These are phyloP conservation scores for Pediacus dermestoides DNA, from an alignment of 2,888 invertebrate genomes.

Conservation along the genomic window DNA sequence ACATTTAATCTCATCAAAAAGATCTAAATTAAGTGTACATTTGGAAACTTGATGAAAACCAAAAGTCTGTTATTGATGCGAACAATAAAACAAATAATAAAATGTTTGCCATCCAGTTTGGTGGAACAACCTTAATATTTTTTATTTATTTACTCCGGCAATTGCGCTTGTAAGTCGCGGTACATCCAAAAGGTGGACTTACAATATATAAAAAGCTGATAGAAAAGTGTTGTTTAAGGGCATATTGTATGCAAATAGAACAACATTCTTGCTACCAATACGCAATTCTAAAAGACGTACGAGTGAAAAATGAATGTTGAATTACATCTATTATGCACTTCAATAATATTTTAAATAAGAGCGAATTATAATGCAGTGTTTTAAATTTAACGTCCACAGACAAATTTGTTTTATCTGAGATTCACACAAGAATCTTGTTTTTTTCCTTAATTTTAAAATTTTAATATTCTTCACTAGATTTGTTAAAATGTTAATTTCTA, in stretches of 20 bases:
- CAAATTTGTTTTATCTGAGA: neutral
- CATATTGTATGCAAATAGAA: slow-evolving; percentile 46
- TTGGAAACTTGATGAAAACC: too few relatives aligned
- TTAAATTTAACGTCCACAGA: neutral
- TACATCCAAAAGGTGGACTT: slow-evolving; percentile 21
- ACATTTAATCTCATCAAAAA: slow-evolving; percentile 8
- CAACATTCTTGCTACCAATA: slow-evolving; percentile 41
- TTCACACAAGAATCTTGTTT: too few relatives aligned
- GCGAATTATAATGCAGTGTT: neutral
- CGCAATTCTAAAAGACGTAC: slow-evolving; percentile 14
- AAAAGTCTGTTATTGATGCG: too few relatives aligned
- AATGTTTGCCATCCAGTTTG: neutral
- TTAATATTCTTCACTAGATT: too few relatives aligned
- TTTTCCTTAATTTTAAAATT: too few relatives aligned
- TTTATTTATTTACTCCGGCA: slow-evolving; percentile 13
- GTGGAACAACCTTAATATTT: too few relatives aligned
- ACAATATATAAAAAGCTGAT: slow-evolving; percentile 35
- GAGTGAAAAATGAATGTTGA: slow-evolving; percentile 13
- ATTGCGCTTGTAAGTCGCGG: slow-evolving; percentile 15
- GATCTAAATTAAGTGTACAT: slow-evolving; percentile 10
- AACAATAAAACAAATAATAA: neutral
- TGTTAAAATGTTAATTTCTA: too few relatives aligned
- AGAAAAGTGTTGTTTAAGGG: slow-evolving; percentile 46
- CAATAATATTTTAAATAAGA: slow-evolving; percentile 11
- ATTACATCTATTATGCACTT: slow-evolving; percentile 15